Base-by-base conservation (phyloP, 2,797 vertebrate genomes). In the Etheostoma nigrum region DNA sequence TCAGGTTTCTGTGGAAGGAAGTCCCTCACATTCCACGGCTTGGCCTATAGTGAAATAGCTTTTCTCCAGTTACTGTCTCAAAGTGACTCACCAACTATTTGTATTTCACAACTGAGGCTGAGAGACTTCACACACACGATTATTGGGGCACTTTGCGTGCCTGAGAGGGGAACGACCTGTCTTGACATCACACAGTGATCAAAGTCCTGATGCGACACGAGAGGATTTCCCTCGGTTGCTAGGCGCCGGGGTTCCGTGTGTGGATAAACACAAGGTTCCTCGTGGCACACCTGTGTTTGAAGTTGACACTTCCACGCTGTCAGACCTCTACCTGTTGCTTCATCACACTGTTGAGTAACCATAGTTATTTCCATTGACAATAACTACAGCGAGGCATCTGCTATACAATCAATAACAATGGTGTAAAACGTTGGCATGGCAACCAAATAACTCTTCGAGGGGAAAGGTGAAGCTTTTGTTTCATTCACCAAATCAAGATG, bases 171-270 rank as follows among this genome's bases (percentile, higher is more conserved):
- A 90, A 84, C 21, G 84, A 90, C 84, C 70, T 72, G 72, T 12
- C 60, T 83, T 93, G 93, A 95, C 92, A 90, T 95, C 94, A 95
- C 47, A 0, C 25, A 1, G 4, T 7, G 74, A 87, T 82, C 80
- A 84, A 42, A 80, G 82, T 86, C 76, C 84, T 78, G 57, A 72
- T 59, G 76, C 30, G 73, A 85, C 86, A 81, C 30, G 5, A 15
- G 74, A 93, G 94, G 94, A 84, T 88, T 94, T 93, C 94, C 95
- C 91, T 86, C 6, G 1, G 94, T 95, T 93, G 92, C 94, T 83
- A 92, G 90, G 94, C 61, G 25, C 65, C 89, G 36, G 88, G 85
- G 78, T 86, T 93, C 91, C 91, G 25, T 90, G 72, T 89, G 83
- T 64, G 66, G 79, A 75, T 86, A 92, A 94, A 94, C 90, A 93